Base-by-base conservation (phyloP, 2,113 vertebrate species). In the Rhynchomys soricoides region DNA sequence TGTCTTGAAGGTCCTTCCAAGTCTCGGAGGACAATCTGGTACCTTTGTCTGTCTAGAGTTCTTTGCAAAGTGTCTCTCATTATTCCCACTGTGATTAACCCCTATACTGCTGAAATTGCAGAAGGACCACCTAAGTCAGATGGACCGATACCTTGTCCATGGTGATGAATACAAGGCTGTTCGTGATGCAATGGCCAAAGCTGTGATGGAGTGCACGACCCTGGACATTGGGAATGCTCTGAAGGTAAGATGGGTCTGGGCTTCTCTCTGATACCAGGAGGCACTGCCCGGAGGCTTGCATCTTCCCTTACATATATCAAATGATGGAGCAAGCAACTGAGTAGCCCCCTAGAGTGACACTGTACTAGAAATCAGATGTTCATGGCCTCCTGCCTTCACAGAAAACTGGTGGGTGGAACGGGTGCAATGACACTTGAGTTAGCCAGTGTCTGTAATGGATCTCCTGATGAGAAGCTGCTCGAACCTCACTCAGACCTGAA, bases 111-210 rank as follows among this genome's bases (percentile, higher is more conserved):
- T 66, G 87, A 75, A 21, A 4, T 75, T 89, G 50, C 97, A 97
- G 96, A 45, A 62, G 89, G 96, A 98, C 74, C 95, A 98, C 6
- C n/a, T 64, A 0, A 93, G 92, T 37, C 97, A 98, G 86, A 98
- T 99, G 8, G 99, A 99, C 93, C 98, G 97, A 9, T 99, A 98
- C 97, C 98, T 99, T 91, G 99, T 98, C 0, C 99, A 98, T 1
- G 99, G 99, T 0, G 52, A 98, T 0, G 95, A 97, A 1, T 99
- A 99, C 98, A 98, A 98, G 95, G 97, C 52, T 2, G 91, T 99
- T 91, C 99, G 99, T 62, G 98, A 99, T 40, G 98, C 99, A 0
- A 95, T 99, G 93, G 99, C 96, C 86, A 98, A 93, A 40, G 98
- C 97, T 48, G 43, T 99, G 89, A 96, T 99, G 0, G 96, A 99